Base-by-base conservation (phyloP, 2,797 vertebrate genomes). In the Spizella passerina region DNA sequence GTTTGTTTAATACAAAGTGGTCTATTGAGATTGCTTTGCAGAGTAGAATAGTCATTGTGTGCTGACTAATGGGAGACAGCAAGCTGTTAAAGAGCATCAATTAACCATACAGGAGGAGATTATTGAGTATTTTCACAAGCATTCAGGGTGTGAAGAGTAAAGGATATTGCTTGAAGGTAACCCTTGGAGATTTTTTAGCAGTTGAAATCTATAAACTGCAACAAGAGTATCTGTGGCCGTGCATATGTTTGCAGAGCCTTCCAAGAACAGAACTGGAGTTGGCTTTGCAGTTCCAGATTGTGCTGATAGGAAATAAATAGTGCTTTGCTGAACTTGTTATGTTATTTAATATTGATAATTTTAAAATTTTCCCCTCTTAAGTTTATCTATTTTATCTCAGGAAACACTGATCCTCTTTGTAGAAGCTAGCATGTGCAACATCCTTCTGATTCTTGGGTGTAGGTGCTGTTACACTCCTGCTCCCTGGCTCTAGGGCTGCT, bases 1-100 rank as follows among this genome's bases (percentile, higher is more conserved):
- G 84, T 96, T 96, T 96, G 92, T 78, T 95, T 93, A 94, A 95
- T 83, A 89, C 52, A 71, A 90, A 91, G 88, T 89, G 76, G 79
- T 91, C 92, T 95, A 82, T 69, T 87, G 95, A 94, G 94, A 88
- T 94, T 93, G 93, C 91, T 95, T 88, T 81, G 79, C 57, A 47
- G 68, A 29, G 55, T 46, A 64, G 68, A 87, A 43, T 93, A 85
- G 89, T 94, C 69, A 11, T 90, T 88, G 59, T 65, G 59, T 86
- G 88, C 90, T 96, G 90, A 89, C 92, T 96, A 93, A 94, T 81
- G 90, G 86, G 75, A 96, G 88, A 63, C 23, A 82, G 79, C 91
- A 92, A 93, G 93, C 90, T 95, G 92, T 82, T 96, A 92, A 88
- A 90, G 82, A 93, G 69, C 82, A 83, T 88, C 93, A 92, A 82